Base-by-base conservation (phyloP, 2,888 invertebrate species). In the Drosophila hamatofila region DNA sequence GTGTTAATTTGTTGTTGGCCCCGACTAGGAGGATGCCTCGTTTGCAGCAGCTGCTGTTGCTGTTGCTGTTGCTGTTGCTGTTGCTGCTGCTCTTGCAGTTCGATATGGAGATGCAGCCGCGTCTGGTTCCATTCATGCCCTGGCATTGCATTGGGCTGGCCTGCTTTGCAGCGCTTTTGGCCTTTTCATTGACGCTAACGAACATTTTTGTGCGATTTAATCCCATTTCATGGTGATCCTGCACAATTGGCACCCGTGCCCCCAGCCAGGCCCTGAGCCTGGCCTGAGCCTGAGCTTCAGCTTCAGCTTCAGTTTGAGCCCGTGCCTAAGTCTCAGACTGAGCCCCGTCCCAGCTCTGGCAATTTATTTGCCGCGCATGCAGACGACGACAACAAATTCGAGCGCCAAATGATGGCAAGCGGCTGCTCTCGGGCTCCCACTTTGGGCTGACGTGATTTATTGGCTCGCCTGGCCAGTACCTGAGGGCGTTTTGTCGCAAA, bases 151-250 rank as follows among this genome's bases (percentile, higher is more conserved):
- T 25, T 54, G 54, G 54, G 54, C 59, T 48, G 76, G 66, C 67
- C 69, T 66, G 82, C 61, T 72, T 71, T 54, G 64, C 63, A 60
- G 59, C 69, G 64, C 84, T 85, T 88, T 89, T 83, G 74, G 83
- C 81, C 89, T 79, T 85, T 86, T 89, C 87, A 89, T 90, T 88
- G 82, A 81, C 82, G 90, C 89, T 89, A 90, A 90, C 87, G 90
- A 91, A 86, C 89, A 80, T 88, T 89, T 89, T 91, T 92, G 87
- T 89, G 90, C 89, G 90, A 90, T 89, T 90, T 92, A 92, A 92
- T 92, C 92, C 92, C 82, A 91, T 92, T 92, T 92, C 92, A 92
- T 91, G 92, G 92, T 91, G 91, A 91, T 91, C 91, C 88, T 81
- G 75, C 80, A 81, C 79, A 78, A 83, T 80, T 79, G 80, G 75